A percentile compares a stretch with the other conserved stretches of the same genome.
Conservation (phyloP, 2,113 vertebrate genomes). For the Phrynosoma platyrhinos region DNA sequence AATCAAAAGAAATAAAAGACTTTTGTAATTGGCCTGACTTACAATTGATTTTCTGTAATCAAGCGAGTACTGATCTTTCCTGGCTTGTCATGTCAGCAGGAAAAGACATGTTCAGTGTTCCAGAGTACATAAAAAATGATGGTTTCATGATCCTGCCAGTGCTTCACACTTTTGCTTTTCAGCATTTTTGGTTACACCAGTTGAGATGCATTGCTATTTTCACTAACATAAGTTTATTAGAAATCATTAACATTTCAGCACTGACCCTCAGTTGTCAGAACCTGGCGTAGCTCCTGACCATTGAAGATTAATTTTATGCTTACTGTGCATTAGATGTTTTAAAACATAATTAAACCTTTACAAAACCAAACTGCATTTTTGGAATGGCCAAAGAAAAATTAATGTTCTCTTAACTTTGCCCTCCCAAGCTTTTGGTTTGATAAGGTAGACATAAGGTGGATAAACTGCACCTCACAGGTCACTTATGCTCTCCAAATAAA, state of each 20-base stretch:
- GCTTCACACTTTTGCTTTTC: constrained; percentile 26
- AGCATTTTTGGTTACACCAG: constrained; percentile 36
- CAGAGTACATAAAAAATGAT: constrained; percentile 42
- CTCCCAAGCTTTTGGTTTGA: not conserved
- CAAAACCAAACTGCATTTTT: constrained; percentile 7
- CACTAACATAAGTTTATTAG: constrained; percentile 34
- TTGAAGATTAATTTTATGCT: constrained; percentile 40
- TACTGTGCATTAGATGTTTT: constrained; percentile 31
- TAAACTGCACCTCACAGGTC: not conserved
- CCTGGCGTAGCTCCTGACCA: constrained; percentile 25
- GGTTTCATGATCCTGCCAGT: constrained; percentile 24
- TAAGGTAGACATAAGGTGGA: not conserved
- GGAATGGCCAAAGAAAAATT: constrained; percentile 2
- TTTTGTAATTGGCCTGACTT: constrained; percentile 27
- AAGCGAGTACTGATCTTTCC: constrained; percentile 21
- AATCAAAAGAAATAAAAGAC: constrained; percentile 21
- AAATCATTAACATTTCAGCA: constrained; percentile 31
- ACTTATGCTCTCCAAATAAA: too few species aligned
- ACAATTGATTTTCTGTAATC: constrained; percentile 38
- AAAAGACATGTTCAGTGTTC: constrained; percentile 31
- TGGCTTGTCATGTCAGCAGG: constrained; percentile 34
- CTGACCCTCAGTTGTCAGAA: constrained; percentile 29
- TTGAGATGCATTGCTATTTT: constrained; percentile 35
- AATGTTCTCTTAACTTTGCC: not conserved
- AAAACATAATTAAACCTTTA: constrained; percentile 37